phyloP scores from a whole-genome alignment of 1,140 invertebrate species.

The Meloidogyne chitwoodi region DNA sequence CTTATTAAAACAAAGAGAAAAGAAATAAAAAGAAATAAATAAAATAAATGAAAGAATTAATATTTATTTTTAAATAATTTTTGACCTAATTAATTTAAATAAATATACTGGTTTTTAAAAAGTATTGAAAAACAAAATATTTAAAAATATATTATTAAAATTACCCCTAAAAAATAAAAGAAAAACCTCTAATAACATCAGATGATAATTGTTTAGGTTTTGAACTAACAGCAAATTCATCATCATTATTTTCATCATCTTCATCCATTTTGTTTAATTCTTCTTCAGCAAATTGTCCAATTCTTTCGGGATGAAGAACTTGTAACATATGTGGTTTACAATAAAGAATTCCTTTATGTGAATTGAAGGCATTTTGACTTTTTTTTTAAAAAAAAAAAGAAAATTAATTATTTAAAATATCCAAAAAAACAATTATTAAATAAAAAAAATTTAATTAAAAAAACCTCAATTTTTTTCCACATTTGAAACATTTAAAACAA shows the following conservation, averaged over 20 bases:
- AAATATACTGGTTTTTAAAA: not conserved
- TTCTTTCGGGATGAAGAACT: constrained; percentile 51
- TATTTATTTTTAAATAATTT: not conserved
- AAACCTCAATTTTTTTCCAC: constrained; percentile 57
- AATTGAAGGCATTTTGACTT: constrained; percentile 57
- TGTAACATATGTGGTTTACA: constrained; percentile 51
- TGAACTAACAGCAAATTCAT: constrained; percentile 53
- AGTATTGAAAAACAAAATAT: not conserved
- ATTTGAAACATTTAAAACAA: constrained; percentile 60
- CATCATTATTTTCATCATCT: constrained; percentile 44
- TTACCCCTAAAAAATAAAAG: not conserved
- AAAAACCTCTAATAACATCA: constrained; percentile 47
- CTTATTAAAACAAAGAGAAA: too few relatives aligned
- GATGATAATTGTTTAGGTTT: constrained; percentile 54
- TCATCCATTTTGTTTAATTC: not conserved
- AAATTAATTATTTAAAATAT: too few relatives aligned
- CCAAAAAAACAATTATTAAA: constrained; percentile 2
- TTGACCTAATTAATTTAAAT: not conserved
- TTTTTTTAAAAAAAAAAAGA: too few relatives aligned
- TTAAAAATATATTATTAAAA: not conserved
- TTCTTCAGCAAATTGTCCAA: constrained; percentile 15
- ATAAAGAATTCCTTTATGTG: constrained; percentile 47
- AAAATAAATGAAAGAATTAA: too few relatives aligned
- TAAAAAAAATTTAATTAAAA: not conserved
- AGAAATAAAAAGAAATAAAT: too few relatives aligned